phyloP scores from a whole-genome alignment of 2,113 vertebrate genomes.

The Azemiops feae region DNA sequence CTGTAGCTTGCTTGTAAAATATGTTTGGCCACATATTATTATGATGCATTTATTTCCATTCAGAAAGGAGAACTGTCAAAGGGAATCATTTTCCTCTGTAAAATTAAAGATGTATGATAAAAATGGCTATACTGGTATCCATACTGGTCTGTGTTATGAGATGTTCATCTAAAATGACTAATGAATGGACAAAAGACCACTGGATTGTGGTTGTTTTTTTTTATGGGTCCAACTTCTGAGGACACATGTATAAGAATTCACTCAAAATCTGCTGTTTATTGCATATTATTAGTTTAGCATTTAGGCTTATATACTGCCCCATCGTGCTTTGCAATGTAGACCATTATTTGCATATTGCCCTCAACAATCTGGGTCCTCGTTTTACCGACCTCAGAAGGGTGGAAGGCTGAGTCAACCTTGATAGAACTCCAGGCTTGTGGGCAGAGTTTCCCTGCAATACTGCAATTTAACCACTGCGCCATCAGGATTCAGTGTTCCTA shows the following conservation, averaged over 20 bases:
- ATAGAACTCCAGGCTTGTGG: no score
- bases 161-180: background rate
- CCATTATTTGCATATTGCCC: no score
- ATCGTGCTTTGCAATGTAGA: no score
- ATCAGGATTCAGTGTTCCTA: background rate
- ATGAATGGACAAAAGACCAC: background rate
- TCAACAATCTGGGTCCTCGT: no score
- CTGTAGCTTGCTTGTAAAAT: background rate
- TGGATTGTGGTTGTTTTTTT: background rate
- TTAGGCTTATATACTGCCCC: no score
- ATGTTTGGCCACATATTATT: background rate
- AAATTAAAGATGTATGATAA: background rate
- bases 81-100: background rate
- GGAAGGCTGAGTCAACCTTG: no score
- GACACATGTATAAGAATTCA: background rate
- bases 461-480: no score
- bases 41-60: constrained; percentile 10
- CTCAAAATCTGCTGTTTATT: background rate
- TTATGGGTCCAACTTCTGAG: background rate
- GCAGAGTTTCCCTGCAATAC: no score
- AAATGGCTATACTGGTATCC: background rate
- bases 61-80: constrained; percentile 1
- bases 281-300: no score
- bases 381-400: no score
- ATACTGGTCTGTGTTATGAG: background rate